A percentile compares a stretch with the other conserved stretches of the same genome.
These are phyloP conservation scores for Chauna torquata DNA, from an alignment of 2,113 vertebrate genomes.

Conservation along the genomic window DNA sequence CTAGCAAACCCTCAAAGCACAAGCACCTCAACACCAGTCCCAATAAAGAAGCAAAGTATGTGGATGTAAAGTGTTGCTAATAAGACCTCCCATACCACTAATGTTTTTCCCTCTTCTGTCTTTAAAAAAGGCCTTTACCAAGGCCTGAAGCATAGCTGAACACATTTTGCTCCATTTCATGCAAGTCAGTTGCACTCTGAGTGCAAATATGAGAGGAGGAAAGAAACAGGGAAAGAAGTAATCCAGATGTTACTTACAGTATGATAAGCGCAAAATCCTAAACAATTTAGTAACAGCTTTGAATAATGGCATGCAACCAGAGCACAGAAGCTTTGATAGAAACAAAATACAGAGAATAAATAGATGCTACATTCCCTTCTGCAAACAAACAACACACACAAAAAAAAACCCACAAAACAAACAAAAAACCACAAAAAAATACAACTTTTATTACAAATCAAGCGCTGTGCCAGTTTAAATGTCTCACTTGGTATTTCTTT, in stretches of 20 bases:
- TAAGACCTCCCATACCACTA: background rate
- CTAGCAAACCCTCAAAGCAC: background rate
- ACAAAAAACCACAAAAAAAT: background rate
- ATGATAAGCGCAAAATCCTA: background rate
- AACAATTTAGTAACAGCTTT: constrained; percentile 6
- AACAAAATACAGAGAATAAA: background rate
- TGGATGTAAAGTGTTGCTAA: too few relatives aligned
- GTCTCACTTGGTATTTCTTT: background rate
- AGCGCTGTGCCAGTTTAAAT: background rate
- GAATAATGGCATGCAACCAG: background rate
- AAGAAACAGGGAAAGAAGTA: background rate
- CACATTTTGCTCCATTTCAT: background rate
- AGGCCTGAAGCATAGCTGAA: background rate
- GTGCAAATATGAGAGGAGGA: background rate
- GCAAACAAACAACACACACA: background rate
- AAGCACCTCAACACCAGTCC: background rate
- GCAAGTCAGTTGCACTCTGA: background rate
- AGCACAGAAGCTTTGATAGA: background rate
- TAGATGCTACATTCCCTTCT: background rate
- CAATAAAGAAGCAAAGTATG: background rate
- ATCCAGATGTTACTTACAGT: background rate
- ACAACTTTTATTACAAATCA: background rate
- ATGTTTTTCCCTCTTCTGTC: background rate
- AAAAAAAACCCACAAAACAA: too few relatives aligned
- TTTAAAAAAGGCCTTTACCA: background rate